These are phyloP conservation scores for Mythimna vitellina DNA, from an alignment of 2,888 invertebrate genomes.

Conservation along the genomic window DNA sequence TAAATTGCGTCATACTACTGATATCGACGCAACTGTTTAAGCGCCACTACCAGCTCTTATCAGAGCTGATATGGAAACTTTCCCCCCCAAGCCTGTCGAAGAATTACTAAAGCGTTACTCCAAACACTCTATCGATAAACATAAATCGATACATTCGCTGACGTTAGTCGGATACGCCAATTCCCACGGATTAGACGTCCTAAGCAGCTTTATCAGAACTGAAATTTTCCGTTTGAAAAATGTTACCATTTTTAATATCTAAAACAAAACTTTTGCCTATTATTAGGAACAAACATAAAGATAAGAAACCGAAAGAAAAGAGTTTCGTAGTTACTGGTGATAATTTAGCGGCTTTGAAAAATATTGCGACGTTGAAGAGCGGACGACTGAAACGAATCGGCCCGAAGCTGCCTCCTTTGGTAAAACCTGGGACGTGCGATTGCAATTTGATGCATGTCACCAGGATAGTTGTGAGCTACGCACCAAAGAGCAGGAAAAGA, in stretches of 20 bases:
- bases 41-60: conserved; percentile 46
- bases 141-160: conserved; percentile 58
- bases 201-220: not conserved
- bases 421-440: conserved; percentile 74
- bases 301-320: conserved; percentile 72
- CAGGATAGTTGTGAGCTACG: conserved; percentile 80
- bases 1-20: conserved; percentile 34
- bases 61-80: conserved; percentile 53
- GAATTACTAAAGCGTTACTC: conserved; percentile 60
- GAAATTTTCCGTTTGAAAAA: conserved; percentile 57
- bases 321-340: conserved; percentile 76
- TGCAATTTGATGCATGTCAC: conserved; percentile 83
- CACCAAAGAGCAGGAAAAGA: conserved; percentile 80
- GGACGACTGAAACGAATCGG: conserved; percentile 71
- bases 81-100: conserved; percentile 40
- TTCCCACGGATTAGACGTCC: conserved; percentile 55
- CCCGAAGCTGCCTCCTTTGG: conserved; percentile 69
- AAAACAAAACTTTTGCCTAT: conserved; percentile 81
- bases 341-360: conserved; percentile 72
- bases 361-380: conserved; percentile 66
- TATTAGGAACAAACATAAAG: conserved; percentile 69
- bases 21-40: conserved; percentile 27
- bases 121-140: conserved; percentile 58
- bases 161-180: conserved; percentile 50
- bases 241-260: conserved; percentile 85